Percentiles rank a stretch among this genome's conserved stretches.
Conservation (phyloP, 2,113 vertebrate species). For the Phyllopteryx taeniolatus region DNA sequence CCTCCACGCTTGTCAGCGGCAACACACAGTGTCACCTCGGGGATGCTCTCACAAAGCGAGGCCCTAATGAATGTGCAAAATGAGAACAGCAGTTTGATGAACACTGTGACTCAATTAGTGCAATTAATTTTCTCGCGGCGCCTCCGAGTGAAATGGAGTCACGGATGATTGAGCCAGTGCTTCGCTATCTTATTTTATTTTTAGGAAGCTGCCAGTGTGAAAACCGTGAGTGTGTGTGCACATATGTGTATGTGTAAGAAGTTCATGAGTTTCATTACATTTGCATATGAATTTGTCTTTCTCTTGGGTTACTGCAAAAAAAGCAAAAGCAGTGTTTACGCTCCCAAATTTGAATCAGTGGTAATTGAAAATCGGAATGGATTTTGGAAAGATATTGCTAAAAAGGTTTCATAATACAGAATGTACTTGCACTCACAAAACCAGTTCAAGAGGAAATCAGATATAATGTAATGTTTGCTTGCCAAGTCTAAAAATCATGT, state of each 20-base stretch:
- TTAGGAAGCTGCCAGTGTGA: constrained; percentile 36
- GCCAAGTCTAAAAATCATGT: not conserved
- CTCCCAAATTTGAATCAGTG: not conserved
- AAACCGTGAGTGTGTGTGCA: not conserved
- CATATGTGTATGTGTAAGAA: not conserved
- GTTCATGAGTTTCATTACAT: constrained; percentile 38
- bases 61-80: constrained; percentile 83
- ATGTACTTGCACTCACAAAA: not conserved
- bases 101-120: constrained; percentile 86
- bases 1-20: constrained; percentile 25
- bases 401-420: not conserved
- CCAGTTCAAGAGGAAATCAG: not conserved
- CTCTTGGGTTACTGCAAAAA: constrained; percentile 27
- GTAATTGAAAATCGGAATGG: not conserved
- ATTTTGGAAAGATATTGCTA: not conserved
- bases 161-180: constrained; percentile 69
- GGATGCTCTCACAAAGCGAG: constrained; percentile 64
- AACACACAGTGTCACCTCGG: constrained; percentile 44
- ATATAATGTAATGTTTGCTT: not conserved
- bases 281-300: constrained; percentile 39
- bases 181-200: constrained; percentile 62
- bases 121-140: constrained; percentile 90
- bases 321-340: not conserved
- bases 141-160: constrained; percentile 80
- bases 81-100: constrained; percentile 86